Evolutionary conservation across 2,797 vertebrate species (phyloP), one percentile per base, ranked within the genome.

Genomic region (Sebastes diploproa): DNA sequence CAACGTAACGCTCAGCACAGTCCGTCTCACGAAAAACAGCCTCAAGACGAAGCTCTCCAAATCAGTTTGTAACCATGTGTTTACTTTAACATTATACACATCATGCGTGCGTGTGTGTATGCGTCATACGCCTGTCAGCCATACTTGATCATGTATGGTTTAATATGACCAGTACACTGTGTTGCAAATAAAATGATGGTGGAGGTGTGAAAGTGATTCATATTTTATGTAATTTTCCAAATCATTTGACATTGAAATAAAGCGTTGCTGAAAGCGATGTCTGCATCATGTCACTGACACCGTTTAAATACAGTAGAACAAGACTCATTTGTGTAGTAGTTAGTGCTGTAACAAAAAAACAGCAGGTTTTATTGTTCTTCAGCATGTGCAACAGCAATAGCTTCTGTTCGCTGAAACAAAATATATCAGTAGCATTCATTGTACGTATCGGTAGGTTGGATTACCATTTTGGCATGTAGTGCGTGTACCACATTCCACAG

Each of bases 161-260:
- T 54, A 82, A 65, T 85, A 84, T 74, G 89, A 94, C 92, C 88
- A 89, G 66, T 78, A 83, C 91, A 93, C 91, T 92, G 91, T 92
- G 89, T 89, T 85, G 75, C 82, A 89, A 89, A 84, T 85, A 71
- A 84, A 42, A 42, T 42, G 38, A 62, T 46, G 42, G 42, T 46
- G 42, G 68, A 84, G 76, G 72, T 79, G 86, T 87, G 61, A 78
- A 77, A 80, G 69, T 79, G 75, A 86, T 78, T 83, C 64, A 86
- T 86, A 67, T 81, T 73, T 86, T 90, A 62, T 90, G 83, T 89
- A 86, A 85, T 89, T 90, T 94, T 90, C 74, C 46, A 75, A 92
- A 91, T 89, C 81, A 84, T 87, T 89, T 77, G 80, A 91, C 84
- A 81, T 81, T 81, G 73, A 83, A 89, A 89, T 86, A 87, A 89